These are phyloP conservation scores for Pammene aurita DNA, from an alignment of 2,888 invertebrate genomes.

Conservation along the genomic window DNA sequence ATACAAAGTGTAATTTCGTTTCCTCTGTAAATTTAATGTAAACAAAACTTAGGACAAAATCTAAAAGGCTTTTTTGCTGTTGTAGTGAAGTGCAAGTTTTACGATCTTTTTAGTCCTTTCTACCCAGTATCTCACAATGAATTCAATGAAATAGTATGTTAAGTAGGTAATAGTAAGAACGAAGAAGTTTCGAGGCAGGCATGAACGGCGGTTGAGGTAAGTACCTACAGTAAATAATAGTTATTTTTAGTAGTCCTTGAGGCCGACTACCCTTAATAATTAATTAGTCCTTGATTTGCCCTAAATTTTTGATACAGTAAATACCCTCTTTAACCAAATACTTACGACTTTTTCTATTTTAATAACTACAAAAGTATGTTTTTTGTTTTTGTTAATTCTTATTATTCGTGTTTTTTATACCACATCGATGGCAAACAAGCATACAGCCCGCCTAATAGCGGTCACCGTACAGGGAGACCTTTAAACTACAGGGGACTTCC, in stretches of 20 bases:
- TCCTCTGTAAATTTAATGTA: not conserved
- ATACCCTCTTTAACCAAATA: no score
- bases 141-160: not conserved
- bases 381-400: no score
- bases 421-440: no score
- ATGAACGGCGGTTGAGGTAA: slow-evolving; percentile 3
- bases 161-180: not conserved
- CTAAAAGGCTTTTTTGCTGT: not conserved
- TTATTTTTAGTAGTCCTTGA: not conserved
- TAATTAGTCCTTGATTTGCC: not conserved
- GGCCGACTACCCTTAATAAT: not conserved
- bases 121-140: not conserved
- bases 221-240: not conserved
- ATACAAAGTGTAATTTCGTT: not conserved
- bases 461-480: no score
- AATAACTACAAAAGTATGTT: no score
- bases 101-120: not conserved
- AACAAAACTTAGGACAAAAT: not conserved
- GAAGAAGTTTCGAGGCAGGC: not conserved
- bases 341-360: no score
- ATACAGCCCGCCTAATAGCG: no score
- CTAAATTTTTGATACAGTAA: no score
- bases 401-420: no score
- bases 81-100: not conserved
- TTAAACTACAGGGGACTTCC: no score